Conservation (phyloP, 2,113 vertebrate species). For the Leptobrachium leishanense region DNA sequence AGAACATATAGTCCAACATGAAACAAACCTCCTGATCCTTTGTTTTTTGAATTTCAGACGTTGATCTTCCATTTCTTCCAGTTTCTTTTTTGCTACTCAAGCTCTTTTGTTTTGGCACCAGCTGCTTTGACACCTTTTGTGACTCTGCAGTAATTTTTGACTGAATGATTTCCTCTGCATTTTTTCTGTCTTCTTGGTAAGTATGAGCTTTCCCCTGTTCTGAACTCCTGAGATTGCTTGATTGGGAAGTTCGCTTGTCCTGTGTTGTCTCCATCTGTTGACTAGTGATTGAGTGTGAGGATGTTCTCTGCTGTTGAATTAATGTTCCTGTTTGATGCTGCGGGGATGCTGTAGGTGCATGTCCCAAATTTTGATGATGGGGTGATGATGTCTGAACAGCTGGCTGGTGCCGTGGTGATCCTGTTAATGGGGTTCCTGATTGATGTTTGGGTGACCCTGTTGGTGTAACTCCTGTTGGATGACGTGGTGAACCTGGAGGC, state of each 20-base stretch:
- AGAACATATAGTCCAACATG: background rate
- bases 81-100: conserved; percentile 56
- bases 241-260: conserved; percentile 70
- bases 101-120: conserved; percentile 58
- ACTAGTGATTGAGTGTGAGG: conserved; percentile 22
- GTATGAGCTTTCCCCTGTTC: conserved; percentile 69
- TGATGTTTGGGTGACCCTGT: conserved; percentile 56
- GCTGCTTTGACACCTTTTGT: conserved; percentile 51
- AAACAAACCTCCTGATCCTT: conserved; percentile 89
- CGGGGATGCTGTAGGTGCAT: conserved; percentile 72
- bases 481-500: conserved; percentile 69
- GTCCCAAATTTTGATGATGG: conserved; percentile 76
- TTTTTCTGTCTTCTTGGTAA: conserved; percentile 71
- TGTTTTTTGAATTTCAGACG: conserved; percentile 70
- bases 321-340: conserved; percentile 58
- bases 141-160: conserved; percentile 60
- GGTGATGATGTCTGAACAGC: conserved; percentile 59
- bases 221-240: conserved; percentile 71
- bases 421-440: conserved; percentile 54
- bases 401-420: conserved; percentile 52
- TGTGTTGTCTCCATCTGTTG: conserved; percentile 24
- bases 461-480: conserved; percentile 58
- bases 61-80: conserved; percentile 72
- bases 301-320: conserved; percentile 56
- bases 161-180: conserved; percentile 56